A percentile compares a stretch with the other conserved stretches of the same genome.
phyloP scores from a whole-genome alignment of 1,140 invertebrate genomes.

The Pachypeltis micranthus region DNA sequence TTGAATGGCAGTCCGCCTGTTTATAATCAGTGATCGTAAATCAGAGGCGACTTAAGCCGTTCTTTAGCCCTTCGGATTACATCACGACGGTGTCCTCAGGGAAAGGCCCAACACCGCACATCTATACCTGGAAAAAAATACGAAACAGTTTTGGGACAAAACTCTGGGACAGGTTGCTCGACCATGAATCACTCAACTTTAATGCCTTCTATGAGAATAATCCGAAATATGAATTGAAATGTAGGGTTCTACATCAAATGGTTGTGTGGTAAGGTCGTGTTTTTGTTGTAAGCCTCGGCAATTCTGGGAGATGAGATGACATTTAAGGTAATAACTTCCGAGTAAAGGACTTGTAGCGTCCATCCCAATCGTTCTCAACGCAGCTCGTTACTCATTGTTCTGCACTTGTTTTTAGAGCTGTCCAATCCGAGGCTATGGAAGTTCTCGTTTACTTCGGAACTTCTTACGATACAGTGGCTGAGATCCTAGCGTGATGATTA shows the following conservation, averaged over 20 bases:
- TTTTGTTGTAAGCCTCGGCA: not conserved
- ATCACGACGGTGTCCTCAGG: not conserved
- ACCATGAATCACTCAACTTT: not conserved
- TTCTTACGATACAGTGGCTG: too few species aligned
- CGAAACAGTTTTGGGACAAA: too few species aligned
- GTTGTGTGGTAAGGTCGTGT: not conserved
- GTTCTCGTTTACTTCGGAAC: too few species aligned
- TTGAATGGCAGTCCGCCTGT: constrained; percentile 1
- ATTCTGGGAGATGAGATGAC: not conserved
- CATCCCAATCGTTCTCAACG: too few species aligned
- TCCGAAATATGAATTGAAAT: constrained; percentile 4
- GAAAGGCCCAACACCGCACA: not conserved
- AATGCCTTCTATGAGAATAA: not conserved
- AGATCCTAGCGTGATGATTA: too few species aligned
- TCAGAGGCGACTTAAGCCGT: constrained; percentile 2
- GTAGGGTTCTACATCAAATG: not conserved
- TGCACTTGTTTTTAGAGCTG: too few species aligned
- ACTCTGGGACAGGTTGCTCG: too few species aligned
- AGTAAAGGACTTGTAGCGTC: too few species aligned
- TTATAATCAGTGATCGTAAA: constrained; percentile 7
- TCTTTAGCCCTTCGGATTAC: not conserved
- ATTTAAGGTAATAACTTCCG: not conserved
- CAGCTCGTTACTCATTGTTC: too few species aligned
- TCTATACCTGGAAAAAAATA: too few species aligned
- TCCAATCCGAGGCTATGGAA: too few species aligned